Evolutionary conservation across 2,113 vertebrate species (phyloP), one percentile per base, ranked within the genome.

Genomic region (Cinclus mexicanus): DNA sequence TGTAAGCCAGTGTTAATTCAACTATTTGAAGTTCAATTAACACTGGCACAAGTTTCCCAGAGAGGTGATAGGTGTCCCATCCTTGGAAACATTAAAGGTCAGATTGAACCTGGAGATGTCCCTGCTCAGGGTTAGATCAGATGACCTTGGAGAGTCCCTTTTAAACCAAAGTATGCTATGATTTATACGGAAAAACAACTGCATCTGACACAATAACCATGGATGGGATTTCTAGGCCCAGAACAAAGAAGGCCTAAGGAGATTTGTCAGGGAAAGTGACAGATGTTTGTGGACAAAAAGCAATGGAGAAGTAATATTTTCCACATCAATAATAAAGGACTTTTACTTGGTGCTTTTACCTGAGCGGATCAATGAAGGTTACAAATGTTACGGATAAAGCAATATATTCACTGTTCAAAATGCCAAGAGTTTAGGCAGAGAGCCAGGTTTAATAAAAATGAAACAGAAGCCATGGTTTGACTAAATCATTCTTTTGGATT

Each of bases 321-420:
- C 78, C 72, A 81, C 80, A 87, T 96, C 93, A 97, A 89, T 94
- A 93, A 97, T 70, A 87, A 96, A 96, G 83, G 94, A 42, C 61
- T 96, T 96, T 96, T 86, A 94, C 93, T 95, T 8, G 18, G 76
- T 95, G 88, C 94, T 95, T 96, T 94, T 94, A 97, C 96, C 95
- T 95, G 90, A 94, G 68, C 9, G 11, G 60, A 96, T 95, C 78
- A 81, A 91, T 97, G 94, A 92, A 96, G 80, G 94, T 98, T 97
- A 95, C 89, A 98, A 97, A 94, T 91, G 91, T 92, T 95, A 87
- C 12, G 11, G 89, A 67, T 88, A 90, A 95, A 94, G 80, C 85
- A 92, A 97, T 97, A 83, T 92, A 83, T 95, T 96, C 67, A 80
- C 72, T 89, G 85, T 77, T 97, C 94, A 95, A 92, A 95, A 92